Base-by-base conservation (phyloP, 2,113 vertebrate species). In the Lepisosteus oculatus region DNA sequence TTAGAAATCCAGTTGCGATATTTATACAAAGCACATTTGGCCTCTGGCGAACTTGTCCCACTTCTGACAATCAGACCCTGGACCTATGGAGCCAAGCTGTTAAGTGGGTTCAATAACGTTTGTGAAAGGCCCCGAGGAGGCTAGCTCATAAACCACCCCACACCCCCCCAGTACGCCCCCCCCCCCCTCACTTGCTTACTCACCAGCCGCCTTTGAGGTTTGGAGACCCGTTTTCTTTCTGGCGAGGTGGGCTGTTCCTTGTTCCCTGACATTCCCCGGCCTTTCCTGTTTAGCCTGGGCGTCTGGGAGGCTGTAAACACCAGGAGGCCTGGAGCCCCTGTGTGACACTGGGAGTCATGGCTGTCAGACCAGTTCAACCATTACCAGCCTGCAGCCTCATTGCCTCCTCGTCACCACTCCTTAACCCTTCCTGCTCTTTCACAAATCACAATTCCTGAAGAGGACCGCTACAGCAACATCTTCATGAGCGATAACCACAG, bases 221-320 rank as follows among this genome's bases (percentile, higher is more conserved):
- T 29, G 29, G 29, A 29, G 29, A 29, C 29, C 29, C 29, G 29
- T 29, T 29, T 29, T 29, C 29, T 29, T 29, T 29, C 29, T 29
- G 29, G 29, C 2, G 29, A 29, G 29, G 29, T 29, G 29, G 29
- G 29, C 29, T 29, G 29, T 29, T 55, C 43, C 43, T 57, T 13
- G 65, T 74, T 64, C 78, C 77, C 76, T 94, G 93, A 95, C 85
- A 86, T 91, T 92, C 84, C 84, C 89, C 86, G 91, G 93, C 91
- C 90, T 90, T 94, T 96, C 95, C 96, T 98, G 95, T 97, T 97
- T 98, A 95, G 94, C 95, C 95, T 93, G 92, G 91, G 91, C 90
- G 93, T 92, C 95, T 93, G 92, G 93, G 86, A 29, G 85, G 88
- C 88, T 91, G 88, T 97, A 96, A 98, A 97, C 95, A 97, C 88